phyloP scores from a whole-genome alignment of 2,888 invertebrate species.

The Torymus aiolomorphi region DNA sequence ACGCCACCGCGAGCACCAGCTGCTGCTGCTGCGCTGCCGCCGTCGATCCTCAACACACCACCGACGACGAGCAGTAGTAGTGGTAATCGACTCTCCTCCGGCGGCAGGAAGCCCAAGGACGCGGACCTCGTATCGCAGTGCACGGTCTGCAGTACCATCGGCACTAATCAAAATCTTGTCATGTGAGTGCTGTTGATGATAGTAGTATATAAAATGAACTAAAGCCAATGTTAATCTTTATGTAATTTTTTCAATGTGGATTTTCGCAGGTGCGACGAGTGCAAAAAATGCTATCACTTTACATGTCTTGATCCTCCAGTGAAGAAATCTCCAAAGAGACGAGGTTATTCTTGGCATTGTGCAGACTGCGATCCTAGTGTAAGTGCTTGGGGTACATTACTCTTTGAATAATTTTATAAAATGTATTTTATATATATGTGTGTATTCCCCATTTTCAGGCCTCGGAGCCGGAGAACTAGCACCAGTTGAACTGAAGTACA shows the following conservation, averaged over 20 bases:
- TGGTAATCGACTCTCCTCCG: conserved; percentile 62
- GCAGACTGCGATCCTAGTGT: conserved; percentile 96
- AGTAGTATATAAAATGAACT: too few species aligned
- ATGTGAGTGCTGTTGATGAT: conserved; percentile 72
- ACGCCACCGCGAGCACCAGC: conserved; percentile 62
- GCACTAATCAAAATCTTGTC: conserved; percentile 82
- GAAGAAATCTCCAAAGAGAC: conserved; percentile 94
- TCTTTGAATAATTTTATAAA: conserved; percentile 19
- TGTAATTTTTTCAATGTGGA: conserved; percentile 8
- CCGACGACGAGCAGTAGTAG: conserved; percentile 56
- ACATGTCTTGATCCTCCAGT: conserved; percentile 94
- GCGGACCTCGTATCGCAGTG: conserved; percentile 79
- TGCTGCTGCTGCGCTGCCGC: neutral
- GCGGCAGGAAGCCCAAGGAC: conserved; percentile 71
- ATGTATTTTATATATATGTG: neutral
- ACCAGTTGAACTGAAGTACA: conserved; percentile 35
- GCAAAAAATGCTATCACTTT: conserved; percentile 93
- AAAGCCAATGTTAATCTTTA: too few species aligned
- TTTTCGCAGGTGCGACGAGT: conserved; percentile 89
- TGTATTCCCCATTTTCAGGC: conserved; percentile 68
- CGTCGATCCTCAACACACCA: conserved; percentile 3
- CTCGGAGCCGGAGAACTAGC: conserved; percentile 72
- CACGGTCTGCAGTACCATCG: conserved; percentile 82
- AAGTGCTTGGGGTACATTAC: conserved; percentile 70
- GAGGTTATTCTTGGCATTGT: conserved; percentile 97